Percentiles rank a stretch among this genome's conserved stretches.
Evolutionary conservation across 1,140 invertebrate genomes (phyloP).

Genomic region (Scaptomyza hsui): DNA sequence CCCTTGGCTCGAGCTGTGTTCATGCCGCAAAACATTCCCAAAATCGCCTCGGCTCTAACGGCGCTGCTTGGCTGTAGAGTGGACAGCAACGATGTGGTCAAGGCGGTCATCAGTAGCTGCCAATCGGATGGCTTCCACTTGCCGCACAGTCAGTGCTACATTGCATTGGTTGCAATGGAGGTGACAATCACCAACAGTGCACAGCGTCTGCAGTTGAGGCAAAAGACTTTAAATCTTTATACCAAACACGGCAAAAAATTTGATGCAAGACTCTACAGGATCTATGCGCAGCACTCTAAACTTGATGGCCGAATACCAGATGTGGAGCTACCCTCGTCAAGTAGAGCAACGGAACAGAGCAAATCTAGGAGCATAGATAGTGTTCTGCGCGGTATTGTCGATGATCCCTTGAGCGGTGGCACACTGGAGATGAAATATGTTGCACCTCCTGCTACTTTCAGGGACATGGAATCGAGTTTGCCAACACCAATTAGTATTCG

Average conservation of each 20-base stretch:
- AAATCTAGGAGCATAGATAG: conserved; percentile 1
- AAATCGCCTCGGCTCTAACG: conserved; percentile 41
- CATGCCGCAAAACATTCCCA: conserved; percentile 38
- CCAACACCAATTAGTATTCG: conserved; percentile 22
- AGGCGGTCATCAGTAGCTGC: conserved; percentile 54
- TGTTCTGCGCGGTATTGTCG: conserved; percentile 41
- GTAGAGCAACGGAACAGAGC: background rate
- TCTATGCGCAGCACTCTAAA: conserved; percentile 49
- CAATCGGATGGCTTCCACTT: conserved; percentile 58
- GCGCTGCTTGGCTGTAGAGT: background rate
- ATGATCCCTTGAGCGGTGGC: conserved; percentile 54
- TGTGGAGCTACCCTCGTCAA: background rate
- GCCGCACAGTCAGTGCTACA: conserved; percentile 40
- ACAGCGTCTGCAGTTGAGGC: conserved; percentile 37
- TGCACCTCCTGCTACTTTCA: background rate
- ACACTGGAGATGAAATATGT: conserved; percentile 42
- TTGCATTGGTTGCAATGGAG: conserved; percentile 57
- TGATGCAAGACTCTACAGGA: conserved; percentile 28
- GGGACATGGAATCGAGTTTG: background rate
- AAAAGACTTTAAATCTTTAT: conserved; percentile 34
- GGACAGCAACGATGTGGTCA: conserved; percentile 38
- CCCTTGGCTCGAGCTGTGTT: conserved; percentile 57
- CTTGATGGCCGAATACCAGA: conserved; percentile 6
- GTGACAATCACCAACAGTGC: conserved; percentile 7
- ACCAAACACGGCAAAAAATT: conserved; percentile 41